phyloP scores from a whole-genome alignment of 2,113 vertebrate species.

The Amphiprion ocellaris region DNA sequence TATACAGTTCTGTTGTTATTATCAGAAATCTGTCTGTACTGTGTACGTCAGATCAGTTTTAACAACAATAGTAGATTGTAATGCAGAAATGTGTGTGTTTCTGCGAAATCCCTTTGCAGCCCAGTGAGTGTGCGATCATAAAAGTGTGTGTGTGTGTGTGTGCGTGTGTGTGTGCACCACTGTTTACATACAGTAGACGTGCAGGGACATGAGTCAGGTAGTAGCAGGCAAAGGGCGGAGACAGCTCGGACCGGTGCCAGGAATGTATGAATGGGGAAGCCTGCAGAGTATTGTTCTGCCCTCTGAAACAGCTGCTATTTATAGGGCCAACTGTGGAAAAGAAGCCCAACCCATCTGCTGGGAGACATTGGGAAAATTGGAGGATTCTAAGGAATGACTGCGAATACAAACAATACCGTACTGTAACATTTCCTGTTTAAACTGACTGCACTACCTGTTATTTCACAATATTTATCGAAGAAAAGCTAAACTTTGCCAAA shows the following conservation, averaged over 20 bases:
- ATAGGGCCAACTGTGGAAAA: conserved; percentile 69
- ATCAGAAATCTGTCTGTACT: neutral
- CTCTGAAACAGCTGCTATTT: conserved; percentile 76
- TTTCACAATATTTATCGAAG: conserved; percentile 18
- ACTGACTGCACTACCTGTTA: conserved; percentile 12
- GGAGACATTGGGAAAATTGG: conserved; percentile 54
- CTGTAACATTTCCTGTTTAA: conserved; percentile 53
- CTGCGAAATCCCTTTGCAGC: no score
- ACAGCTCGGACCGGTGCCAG: conserved; percentile 46
- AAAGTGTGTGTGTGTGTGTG: neutral
- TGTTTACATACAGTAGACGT: conserved; percentile 56
- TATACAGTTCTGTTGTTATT: no score
- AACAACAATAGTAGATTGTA: neutral
- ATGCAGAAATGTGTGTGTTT: conserved; percentile 6
- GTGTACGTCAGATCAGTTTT: neutral
- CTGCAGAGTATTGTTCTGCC: conserved; percentile 69
- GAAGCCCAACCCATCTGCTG: conserved; percentile 56
- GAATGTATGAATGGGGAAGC: conserved; percentile 74
- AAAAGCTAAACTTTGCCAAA: neutral
- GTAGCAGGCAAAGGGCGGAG: conserved; percentile 67
- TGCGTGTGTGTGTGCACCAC: conserved; percentile 16
- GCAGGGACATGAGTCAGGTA: conserved; percentile 71
- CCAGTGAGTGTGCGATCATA: neutral
- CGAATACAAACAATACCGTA: conserved; percentile 48
- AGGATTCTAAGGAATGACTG: conserved; percentile 37